Evolutionary conservation across 2,797 vertebrate genomes (phyloP).

Genomic region (Malacoraja senta): DNA sequence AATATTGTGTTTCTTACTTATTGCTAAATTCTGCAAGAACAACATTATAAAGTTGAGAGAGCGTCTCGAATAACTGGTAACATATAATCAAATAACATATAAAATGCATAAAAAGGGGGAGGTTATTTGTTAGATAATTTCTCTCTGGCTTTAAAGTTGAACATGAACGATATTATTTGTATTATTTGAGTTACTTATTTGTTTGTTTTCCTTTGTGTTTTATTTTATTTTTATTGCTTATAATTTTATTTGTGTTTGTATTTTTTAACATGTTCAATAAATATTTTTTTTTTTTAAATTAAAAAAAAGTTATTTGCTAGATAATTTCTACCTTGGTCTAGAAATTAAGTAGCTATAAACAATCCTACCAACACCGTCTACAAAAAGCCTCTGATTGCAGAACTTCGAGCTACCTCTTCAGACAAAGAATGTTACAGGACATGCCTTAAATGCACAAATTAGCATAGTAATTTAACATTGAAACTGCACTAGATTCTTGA

Average conservation of each 20-base stretch:
- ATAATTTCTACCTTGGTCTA: not conserved
- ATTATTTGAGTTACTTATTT: no score
- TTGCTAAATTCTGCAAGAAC: not conserved
- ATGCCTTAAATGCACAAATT: not conserved
- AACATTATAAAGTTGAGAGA: not conserved
- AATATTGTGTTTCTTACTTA: not conserved
- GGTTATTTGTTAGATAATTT: not conserved
- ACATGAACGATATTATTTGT: no score
- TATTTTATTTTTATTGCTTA: no score
- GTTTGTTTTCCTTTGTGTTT: no score
- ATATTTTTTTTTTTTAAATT: no score
- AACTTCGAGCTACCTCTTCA: no score
- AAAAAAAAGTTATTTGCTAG: not conserved
- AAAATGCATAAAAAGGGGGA: not conserved
- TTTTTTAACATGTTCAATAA: no score
- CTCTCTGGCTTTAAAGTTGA: not conserved
- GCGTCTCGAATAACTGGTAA: not conserved
- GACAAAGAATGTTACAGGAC: not conserved
- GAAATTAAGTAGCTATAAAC: not conserved
- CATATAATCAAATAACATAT: not conserved
- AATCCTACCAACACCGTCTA: not conserved
- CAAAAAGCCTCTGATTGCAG: not conserved
- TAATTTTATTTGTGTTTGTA: no score
- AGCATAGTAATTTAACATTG: not conserved
- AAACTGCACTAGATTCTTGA: not conserved